Base-by-base conservation (phyloP, 2,113 vertebrate genomes). In the Phaethornis superciliosus region DNA sequence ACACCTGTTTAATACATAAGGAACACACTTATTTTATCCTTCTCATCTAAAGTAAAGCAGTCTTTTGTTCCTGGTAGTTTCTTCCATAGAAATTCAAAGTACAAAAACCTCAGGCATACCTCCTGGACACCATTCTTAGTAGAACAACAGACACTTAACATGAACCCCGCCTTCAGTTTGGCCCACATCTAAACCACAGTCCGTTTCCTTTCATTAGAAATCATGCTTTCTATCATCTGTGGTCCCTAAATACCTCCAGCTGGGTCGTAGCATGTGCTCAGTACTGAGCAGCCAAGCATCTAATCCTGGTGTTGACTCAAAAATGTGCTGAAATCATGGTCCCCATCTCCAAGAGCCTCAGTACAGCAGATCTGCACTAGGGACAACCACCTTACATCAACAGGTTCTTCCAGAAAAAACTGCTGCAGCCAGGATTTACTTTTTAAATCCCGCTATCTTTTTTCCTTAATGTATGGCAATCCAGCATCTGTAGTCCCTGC, bases 211-310 rank as follows among this genome's bases (percentile, higher is more conserved):
- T 70, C 58, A 14, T 56, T 70, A 75, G 60, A 68, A 55, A 63
- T 59, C 18, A 52, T 10, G 15, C 2, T 55, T 68, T 85, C 74
- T 33, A 15, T 49, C 32, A 14, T n/a, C 55, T 60, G 15, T 77
- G 26, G 67, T 67, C 37, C 44, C 16, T 35, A 88, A 22, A 27
- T 22, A 59, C 6, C 37, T 47, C 21, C 33, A 40, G 32, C 27
- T 20, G n/a, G 35, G 10, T 62, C 35, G 68, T 87, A 16, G 12
- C 46, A 23, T 0, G 0, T 71, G n/a, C 37, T 33, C 46, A 60
- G 49, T 55, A 47, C 44, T 68, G 63, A 89, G 65, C 63, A 91
- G 30, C 23, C 21, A 79, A 75, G 12, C 49, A 81, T 4, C 7
- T 79, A 35, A 68, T 54, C 49, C 18, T 49, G 22, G 4, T 23